Base-by-base conservation (phyloP, 2,113 vertebrate genomes). In the Podocnemis expansa region DNA sequence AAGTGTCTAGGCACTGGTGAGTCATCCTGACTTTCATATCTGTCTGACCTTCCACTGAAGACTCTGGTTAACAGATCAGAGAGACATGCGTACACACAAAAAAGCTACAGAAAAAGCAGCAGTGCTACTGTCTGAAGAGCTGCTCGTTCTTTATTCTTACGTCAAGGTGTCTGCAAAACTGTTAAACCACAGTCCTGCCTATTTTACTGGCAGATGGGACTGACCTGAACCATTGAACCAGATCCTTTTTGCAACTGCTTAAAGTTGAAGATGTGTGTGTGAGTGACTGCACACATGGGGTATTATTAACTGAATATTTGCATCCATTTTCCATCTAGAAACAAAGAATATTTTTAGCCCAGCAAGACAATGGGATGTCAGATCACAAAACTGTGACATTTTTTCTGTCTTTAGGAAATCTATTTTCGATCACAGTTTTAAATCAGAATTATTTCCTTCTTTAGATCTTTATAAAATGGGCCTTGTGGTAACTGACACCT, bases 181-280 rank as follows among this genome's bases (percentile, higher is more conserved):
- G 94, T 97, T 96, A 96, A 96, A 97, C 97, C 96, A 96, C 94
- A 96, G 56, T 94, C 78, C 67, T 94, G 90, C 85, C 86, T 81
- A 89, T 54, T 70, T 95, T 91, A 88, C 92, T 91, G 88, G 79
- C 56, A 92, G 41, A 80, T 79, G 84, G 55, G 70, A 90, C 38
- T 91, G 76, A 63, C 76, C 51, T 89, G 89, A 95, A 27, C 27
- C 51, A 78, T 41, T 24, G 84, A 90, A 89, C 70, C 0, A 87
- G 87, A 94, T 10, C 2, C 55, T 80, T 89, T 91, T 51, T 92
- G 27, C 73, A 91, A 10, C 49, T 54, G 4, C 22, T 80, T 80
- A 12, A 86, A 34, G 4, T 19, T 76, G 45, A 45, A 76, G 73
- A 10, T 75, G 45, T 25, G n/a, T 10, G 4, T 67, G 14, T 67